Evolutionary conservation across 2,113 vertebrate genomes (phyloP), one percentile per base, ranked within the genome.

Genomic region (Amia ocellicauda): DNA sequence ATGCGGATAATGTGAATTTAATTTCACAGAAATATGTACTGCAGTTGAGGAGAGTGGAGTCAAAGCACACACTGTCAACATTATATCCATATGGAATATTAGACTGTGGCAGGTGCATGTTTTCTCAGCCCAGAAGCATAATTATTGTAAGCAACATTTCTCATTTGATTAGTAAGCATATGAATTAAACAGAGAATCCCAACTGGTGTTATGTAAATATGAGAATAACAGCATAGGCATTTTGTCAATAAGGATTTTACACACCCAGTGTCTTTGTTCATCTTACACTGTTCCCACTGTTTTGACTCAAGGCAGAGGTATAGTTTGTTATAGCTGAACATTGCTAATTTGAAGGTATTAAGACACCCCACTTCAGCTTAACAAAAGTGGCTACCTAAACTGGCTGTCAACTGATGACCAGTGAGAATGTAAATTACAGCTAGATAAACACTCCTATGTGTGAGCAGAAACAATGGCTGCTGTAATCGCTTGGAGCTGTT

Each of bases 401-500:
- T 54, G 5, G 13, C 51, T 54, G 5, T 54, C 56, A 47, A n/a
- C 40, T 29, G n/a, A 17, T 47, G 3, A 47, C 27, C 28, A 27
- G 42, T 13, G 17, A 43, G 16, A 16, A 29, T 56, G 22, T 28
- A 43, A 16, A n/a, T 43, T 64, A 7, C 27, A 26, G 24, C 51
- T 22, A 22, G 16, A 28, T 60, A 67, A 70, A 56, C 58, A 63
- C 28, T 31, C 23, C 17, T 40, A 26, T 40, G 0, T 64, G 27
- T 74, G 75, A 62, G 52, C n/a, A 24, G 60, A 56, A 72, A 75
- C 31, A 71, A 49, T 61, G 31, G 28, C 71, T 56, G 42, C 62
- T 69, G 26, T 67, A 58, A 69, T 78, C 47, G 60, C 53, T 9
- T 70, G 62, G 67, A 76, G 58, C 41, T 22, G 60, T 74, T 69